Evolutionary conservation across 2,888 invertebrate genomes (phyloP).

Genomic region (Nomada ferruginata): DNA sequence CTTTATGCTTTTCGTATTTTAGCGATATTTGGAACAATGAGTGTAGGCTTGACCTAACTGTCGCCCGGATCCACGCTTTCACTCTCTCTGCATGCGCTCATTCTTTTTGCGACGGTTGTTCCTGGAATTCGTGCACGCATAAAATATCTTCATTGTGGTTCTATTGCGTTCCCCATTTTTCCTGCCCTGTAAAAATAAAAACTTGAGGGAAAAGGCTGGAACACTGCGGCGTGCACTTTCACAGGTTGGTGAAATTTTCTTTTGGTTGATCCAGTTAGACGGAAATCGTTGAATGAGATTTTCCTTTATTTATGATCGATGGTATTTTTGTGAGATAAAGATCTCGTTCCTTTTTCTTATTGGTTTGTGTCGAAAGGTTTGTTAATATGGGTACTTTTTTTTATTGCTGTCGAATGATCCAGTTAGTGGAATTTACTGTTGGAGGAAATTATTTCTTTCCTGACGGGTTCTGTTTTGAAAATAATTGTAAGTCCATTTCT

Average conservation of each 20-base stretch:
- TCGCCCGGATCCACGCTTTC: slow-evolving; percentile 35
- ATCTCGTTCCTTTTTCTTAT: no score
- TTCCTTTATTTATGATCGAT: background rate
- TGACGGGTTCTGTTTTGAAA: no score
- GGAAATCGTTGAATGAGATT: background rate
- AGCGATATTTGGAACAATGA: slow-evolving; percentile 79
- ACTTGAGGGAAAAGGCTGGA: background rate
- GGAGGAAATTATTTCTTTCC: no score
- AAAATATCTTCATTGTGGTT: slow-evolving; percentile 7
- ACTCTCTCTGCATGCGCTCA: slow-evolving; percentile 15
- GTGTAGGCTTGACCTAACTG: slow-evolving; percentile 72
- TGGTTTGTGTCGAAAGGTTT: no score
- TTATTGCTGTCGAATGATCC: no score
- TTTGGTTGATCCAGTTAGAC: background rate
- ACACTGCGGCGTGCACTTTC: background rate
- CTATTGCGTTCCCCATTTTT: slow-evolving; percentile 11
- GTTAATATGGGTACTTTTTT: no score
- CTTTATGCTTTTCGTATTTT: slow-evolving; percentile 77
- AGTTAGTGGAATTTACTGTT: no score
- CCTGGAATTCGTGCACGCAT: slow-evolving; percentile 23
- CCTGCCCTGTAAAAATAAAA: background rate
- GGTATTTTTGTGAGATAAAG: no score
- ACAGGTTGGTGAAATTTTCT: background rate
- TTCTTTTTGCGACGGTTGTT: slow-evolving; percentile 15
- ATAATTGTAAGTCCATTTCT: no score